Evolutionary conservation across 2,888 invertebrate genomes (phyloP).

Genomic region (Keiferia lycopersicella): DNA sequence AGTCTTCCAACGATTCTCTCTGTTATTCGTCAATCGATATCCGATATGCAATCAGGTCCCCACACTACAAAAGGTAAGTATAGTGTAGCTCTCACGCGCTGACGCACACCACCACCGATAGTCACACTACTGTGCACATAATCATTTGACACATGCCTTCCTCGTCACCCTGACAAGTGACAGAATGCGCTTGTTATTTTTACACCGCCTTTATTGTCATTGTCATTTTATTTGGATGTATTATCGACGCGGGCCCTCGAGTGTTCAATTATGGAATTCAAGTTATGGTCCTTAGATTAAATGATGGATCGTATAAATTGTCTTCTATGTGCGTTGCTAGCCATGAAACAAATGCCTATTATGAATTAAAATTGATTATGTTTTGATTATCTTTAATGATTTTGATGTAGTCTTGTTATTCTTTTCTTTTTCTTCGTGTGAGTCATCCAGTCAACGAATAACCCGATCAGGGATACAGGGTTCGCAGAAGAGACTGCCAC

Average conservation of each 20-base stretch:
- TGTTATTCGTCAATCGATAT: background rate
- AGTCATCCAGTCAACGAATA: too few relatives aligned
- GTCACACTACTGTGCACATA: constrained; percentile 31
- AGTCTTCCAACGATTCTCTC: background rate
- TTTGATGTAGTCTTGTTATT: too few relatives aligned
- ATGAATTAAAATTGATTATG: background rate
- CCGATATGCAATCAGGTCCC: background rate
- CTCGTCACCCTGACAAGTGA: constrained; percentile 46
- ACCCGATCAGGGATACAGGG: background rate
- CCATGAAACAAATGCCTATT: background rate
- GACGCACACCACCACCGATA: constrained; percentile 46
- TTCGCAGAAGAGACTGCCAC: background rate
- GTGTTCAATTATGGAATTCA: constrained; percentile 11
- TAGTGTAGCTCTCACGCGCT: constrained; percentile 47
- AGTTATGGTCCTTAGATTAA: constrained; percentile 11
- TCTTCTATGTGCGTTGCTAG: background rate
- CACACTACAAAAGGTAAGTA: background rate
- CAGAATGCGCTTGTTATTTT: constrained; percentile 53
- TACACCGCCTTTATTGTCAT: constrained; percentile 60
- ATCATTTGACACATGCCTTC: constrained; percentile 59
- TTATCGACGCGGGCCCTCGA: constrained; percentile 18
- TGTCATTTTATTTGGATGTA: constrained; percentile 39
- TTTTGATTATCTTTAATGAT: too few relatives aligned
- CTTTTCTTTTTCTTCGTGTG: too few relatives aligned
- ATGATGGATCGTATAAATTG: constrained; percentile 7